Percentiles rank a stretch among this genome's conserved stretches.
phyloP scores from a whole-genome alignment of 1,140 invertebrate species.

The Atta cephalotes region DNA sequence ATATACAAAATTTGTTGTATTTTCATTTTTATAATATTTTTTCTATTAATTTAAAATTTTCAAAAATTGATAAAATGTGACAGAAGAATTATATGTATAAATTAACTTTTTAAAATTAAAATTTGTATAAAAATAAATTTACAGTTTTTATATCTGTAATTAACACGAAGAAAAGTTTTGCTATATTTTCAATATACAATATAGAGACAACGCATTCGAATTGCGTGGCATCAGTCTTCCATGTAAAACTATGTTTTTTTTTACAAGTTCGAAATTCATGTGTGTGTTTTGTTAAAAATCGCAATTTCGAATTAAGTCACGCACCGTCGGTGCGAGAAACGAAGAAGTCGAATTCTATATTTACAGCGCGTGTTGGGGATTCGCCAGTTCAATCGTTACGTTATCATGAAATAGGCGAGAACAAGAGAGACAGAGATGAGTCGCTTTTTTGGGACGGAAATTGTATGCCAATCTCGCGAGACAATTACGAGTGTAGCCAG shows the following conservation, averaged over 20 bases:
- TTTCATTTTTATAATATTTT: neutral
- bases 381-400: slow-evolving; percentile 3
- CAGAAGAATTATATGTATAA: neutral
- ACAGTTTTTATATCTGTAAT: neutral
- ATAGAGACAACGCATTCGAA: slow-evolving; percentile 4
- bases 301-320: slow-evolving; percentile 42
- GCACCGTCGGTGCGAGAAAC: slow-evolving; percentile 42
- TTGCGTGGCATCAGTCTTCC: neutral
- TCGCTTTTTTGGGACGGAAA: slow-evolving; percentile 73
- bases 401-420: slow-evolving; percentile 48
- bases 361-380: neutral
- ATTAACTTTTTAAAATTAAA: neutral
- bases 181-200: slow-evolving; percentile 8
- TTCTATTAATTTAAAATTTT: slow-evolving; percentile 6
- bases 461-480: slow-evolving; percentile 76
- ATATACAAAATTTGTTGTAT: neutral
- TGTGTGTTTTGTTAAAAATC: slow-evolving; percentile 44
- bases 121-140: neutral
- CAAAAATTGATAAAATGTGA: neutral
- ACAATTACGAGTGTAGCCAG: slow-evolving; percentile 74
- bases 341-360: slow-evolving; percentile 25
- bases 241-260: slow-evolving; percentile 21
- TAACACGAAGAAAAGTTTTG: slow-evolving; percentile 11
- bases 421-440: neutral
- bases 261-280: neutral